Conservation (phyloP, 2,888 invertebrate genomes). For the Ypsolopha scabrella region DNA sequence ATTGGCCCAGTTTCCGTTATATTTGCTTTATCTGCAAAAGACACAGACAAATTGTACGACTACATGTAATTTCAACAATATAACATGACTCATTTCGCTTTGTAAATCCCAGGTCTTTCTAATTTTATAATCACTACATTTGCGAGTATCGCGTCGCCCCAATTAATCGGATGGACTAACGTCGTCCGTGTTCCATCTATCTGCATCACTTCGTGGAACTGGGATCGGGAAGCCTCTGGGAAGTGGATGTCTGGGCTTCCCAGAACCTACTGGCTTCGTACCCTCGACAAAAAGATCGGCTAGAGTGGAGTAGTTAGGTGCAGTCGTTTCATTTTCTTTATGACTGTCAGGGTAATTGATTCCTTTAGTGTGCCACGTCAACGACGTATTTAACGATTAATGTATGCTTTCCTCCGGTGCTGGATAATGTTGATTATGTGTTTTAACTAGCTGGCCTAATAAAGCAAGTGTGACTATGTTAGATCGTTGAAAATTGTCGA, state of each 20-base stretch:
- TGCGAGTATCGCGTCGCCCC: background rate
- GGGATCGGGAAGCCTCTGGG: background rate
- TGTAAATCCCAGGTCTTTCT: too few species aligned
- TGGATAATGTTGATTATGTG: too few species aligned
- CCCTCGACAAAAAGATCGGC: background rate
- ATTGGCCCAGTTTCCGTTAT: too few species aligned
- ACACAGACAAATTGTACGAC: too few species aligned
- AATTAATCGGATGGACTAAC: conserved; percentile 1
- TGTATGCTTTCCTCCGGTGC: background rate
- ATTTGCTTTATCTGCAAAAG: too few species aligned
- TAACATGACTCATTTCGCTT: background rate
- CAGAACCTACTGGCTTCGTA: background rate
- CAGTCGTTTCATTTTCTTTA: background rate
- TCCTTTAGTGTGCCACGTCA: background rate
- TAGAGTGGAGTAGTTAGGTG: background rate
- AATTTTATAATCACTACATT: background rate
- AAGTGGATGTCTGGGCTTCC: background rate
- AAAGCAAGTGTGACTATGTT: too few species aligned
- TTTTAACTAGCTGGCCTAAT: too few species aligned
- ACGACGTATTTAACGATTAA: background rate
- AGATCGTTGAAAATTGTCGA: too few species aligned
- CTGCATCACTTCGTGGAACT: conserved; percentile 2
- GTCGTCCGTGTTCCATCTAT: background rate
- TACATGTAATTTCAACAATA: background rate
- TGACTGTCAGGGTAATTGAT: background rate